A percentile compares a stretch with the other conserved stretches of the same genome.
Evolutionary conservation across 23 tunicate genomes (phyloP).

Genomic region (Trididemnum nubilum): DNA sequence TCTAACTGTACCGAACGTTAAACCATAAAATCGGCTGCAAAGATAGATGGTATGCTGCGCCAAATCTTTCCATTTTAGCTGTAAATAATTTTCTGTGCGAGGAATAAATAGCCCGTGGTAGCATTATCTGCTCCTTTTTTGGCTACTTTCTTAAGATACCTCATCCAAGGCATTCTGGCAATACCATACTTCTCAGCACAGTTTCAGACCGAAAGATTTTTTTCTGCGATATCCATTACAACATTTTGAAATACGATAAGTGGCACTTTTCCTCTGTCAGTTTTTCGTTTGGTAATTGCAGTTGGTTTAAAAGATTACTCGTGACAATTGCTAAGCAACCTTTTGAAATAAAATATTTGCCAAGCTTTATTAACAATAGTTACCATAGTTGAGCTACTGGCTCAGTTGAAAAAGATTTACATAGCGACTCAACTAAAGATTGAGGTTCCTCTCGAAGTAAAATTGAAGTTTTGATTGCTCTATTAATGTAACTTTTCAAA

Average conservation of each 20-base stretch:
- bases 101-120: neutral
- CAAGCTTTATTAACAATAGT: no score
- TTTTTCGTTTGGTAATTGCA: no score
- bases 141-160: neutral
- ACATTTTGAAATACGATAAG: no score
- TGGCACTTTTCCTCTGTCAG: no score
- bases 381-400: neutral
- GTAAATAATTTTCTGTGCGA: neutral
- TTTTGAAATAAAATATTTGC: no score
- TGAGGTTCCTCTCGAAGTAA: neutral
- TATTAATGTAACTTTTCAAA: neutral
- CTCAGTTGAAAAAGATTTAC: neutral
- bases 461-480: neutral
- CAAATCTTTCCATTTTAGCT: neutral
- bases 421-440: neutral
- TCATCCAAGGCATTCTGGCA: no score
- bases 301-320: no score
- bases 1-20: neutral
- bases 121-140: neutral
- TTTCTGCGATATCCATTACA: no score
- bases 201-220: no score
- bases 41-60: neutral
- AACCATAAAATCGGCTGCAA: neutral
- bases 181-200: no score
- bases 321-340: no score